These are phyloP conservation scores for Thripadectes ignobilis DNA, from an alignment of 2,797 vertebrate genomes.

Conservation along the genomic window DNA sequence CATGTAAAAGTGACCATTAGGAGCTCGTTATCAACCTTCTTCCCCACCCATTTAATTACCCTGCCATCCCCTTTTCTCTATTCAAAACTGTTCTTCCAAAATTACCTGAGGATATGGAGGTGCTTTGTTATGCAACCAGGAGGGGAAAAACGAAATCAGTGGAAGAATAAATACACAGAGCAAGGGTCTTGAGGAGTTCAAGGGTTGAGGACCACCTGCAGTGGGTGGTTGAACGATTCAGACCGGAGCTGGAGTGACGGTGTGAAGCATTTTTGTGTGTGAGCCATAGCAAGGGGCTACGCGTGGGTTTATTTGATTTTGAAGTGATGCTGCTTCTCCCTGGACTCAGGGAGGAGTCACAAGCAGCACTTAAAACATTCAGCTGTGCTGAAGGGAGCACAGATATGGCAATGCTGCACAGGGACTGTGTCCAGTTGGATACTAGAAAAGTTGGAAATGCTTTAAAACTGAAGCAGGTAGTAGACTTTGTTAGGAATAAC, in stretches of 20 bases:
- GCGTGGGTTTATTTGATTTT: background rate
- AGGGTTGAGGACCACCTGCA: background rate
- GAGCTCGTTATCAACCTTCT: background rate
- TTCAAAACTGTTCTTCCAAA: background rate
- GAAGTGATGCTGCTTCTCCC: background rate
- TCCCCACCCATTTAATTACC: background rate
- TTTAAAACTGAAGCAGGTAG: background rate
- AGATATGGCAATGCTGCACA: background rate
- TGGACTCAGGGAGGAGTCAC: background rate
- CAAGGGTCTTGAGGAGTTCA: background rate
- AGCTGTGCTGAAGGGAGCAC: background rate
- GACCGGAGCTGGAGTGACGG: background rate
- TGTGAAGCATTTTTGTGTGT: background rate
- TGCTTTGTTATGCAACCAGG: background rate
- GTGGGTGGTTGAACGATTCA: fast-evolving
- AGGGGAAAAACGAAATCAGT: fast-evolving
- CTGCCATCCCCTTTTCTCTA: background rate
- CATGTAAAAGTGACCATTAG: constrained; percentile 11
- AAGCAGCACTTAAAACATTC: background rate
- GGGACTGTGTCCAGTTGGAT: background rate
- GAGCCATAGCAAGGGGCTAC: fast-evolving
- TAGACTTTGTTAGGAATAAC: background rate
- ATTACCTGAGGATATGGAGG: background rate
- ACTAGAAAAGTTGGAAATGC: background rate
- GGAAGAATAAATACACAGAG: background rate